These are phyloP conservation scores for Coturnix japonica DNA, from an alignment of 2,113 vertebrate genomes.

Conservation along the genomic window DNA sequence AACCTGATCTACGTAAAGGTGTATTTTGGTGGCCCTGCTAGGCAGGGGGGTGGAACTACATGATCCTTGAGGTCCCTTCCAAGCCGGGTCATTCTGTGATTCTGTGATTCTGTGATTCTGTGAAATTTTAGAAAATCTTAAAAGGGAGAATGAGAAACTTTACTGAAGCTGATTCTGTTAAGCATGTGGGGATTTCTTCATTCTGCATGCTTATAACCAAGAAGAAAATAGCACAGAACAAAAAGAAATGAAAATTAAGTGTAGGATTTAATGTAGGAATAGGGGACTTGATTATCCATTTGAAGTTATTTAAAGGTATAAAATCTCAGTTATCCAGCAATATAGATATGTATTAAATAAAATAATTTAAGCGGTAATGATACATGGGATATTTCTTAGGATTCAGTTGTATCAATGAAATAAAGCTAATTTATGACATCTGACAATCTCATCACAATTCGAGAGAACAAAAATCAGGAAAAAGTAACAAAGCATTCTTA, in stretches of 20 bases:
- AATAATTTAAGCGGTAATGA: not conserved
- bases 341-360: not conserved
- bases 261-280: not conserved
- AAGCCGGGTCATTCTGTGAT: too few relatives aligned
- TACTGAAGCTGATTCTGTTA: not conserved
- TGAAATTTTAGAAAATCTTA: not conserved
- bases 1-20: too few relatives aligned
- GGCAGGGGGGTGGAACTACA: too few relatives aligned
- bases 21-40: too few relatives aligned
- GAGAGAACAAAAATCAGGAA: fast-evolving
- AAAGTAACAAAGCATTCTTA: not conserved
- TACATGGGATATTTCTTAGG: not conserved
- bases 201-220: not conserved
- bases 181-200: not conserved
- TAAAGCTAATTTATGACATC: not conserved
- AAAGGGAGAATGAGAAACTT: not conserved
- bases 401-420: not conserved
- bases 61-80: too few relatives aligned
- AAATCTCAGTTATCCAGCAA: not conserved
- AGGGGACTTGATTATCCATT: not conserved
- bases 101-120: too few relatives aligned
- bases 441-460: not conserved
- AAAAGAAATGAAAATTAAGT: not conserved
- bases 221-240: not conserved
- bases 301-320: not conserved